Evolutionary conservation across 2,888 invertebrate genomes (phyloP), one percentile per base, ranked within the genome.

Genomic region (Linnaemya tessellans): DNA sequence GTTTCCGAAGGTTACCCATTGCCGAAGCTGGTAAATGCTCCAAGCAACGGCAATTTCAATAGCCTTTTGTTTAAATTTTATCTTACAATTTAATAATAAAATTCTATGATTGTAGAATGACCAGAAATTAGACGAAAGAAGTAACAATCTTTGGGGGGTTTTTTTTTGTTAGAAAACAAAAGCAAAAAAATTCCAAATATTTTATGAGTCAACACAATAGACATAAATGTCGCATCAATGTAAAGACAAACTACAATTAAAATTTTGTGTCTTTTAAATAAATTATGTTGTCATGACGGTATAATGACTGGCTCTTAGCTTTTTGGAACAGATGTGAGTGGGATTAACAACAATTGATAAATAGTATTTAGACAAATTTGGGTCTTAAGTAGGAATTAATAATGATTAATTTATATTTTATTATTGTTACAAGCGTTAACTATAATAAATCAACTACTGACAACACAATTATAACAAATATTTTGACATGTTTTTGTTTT

Each of bases 381-480:
- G 18, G 38, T 68, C 67, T 51, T 51, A 51, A 68, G 67, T 51
- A 38, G 51, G 20, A 38, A 18, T 11, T 49, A 67, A 30, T 30
- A 49, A 35, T 68, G 35, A 38, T 49, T 51, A 51, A 51, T 51
- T 38, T 38, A 30, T 30, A 68, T 68, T 38, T 38, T 49, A 51
- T 68, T 51, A 7, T 13, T 68, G 13, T 20, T 51, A 38, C 7
- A 38, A 15, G 30, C 0, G 49, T 38, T 41, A 62, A 68, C 30
- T 35, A 11, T 38, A 51, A 68, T 68, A 51, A 68, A 68, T 68
- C 51, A 51, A 51, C 15, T 20, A 51, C 38, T 68, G 51, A 38
- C 20, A 68, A 18, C 20, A 51, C 18, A 35, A 51, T 35, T 67
- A 30, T 25, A 25, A 4, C 1, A 49, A 49, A 49, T 67, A 30